Evolutionary conservation across 2,797 vertebrate species (phyloP).

Genomic region (Carduelis carduelis): DNA sequence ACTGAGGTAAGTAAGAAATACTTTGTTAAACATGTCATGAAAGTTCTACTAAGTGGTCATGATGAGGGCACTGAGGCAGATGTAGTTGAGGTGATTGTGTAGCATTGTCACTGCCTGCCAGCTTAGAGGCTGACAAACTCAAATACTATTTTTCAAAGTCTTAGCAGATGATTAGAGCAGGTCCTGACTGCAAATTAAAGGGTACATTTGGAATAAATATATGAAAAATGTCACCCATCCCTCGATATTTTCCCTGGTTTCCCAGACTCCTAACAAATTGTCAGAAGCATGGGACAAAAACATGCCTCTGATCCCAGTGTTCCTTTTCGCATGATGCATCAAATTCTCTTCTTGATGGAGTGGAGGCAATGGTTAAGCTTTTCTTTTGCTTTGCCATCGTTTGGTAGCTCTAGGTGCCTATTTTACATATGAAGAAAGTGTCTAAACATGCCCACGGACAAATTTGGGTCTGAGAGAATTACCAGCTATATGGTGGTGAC

Average conservation of each 20-base stretch:
- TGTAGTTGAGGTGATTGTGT: neutral
- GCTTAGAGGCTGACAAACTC: neutral
- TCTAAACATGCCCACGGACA: neutral
- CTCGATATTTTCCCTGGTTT: neutral
- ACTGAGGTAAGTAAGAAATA: slow-evolving; percentile 83
- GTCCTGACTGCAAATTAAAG: neutral
- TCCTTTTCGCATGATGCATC: neutral
- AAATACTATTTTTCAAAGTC: neutral
- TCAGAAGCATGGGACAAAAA: neutral
- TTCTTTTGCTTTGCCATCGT: neutral
- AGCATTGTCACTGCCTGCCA: neutral
- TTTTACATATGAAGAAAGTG: neutral
- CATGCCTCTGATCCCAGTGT: neutral
- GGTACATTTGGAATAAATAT: neutral
- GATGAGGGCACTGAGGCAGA: neutral
- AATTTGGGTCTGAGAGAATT: neutral
- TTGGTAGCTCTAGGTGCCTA: neutral
- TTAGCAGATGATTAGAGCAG: neutral
- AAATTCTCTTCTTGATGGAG: neutral
- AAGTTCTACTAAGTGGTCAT: neutral
- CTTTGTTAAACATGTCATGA: neutral
- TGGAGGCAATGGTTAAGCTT: neutral
- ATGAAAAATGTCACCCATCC: neutral
- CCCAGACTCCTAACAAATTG: neutral
- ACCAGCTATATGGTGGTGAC: neutral